These are phyloP conservation scores for Pterocles burchelli DNA, from an alignment of 2,113 vertebrate genomes.

Conservation along the genomic window DNA sequence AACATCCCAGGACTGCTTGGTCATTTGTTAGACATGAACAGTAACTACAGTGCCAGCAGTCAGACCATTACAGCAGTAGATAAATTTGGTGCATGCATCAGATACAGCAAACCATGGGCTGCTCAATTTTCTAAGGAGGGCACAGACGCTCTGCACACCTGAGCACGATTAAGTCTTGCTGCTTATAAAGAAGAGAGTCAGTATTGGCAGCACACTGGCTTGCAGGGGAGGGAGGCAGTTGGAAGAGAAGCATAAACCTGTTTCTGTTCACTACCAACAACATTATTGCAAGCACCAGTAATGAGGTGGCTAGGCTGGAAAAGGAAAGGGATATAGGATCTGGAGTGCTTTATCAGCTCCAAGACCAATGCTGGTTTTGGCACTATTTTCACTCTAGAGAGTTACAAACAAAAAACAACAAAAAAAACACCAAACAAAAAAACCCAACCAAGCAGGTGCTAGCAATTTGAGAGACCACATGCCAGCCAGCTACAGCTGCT, in stretches of 20 bases:
- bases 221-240: constrained; percentile 26
- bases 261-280: constrained; percentile 45
- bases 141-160: constrained; percentile 69
- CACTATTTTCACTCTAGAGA: constrained; percentile 71
- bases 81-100: constrained; percentile 46
- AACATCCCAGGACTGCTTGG: background rate
- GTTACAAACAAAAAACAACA: constrained; percentile 42
- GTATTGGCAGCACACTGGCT: constrained; percentile 36
- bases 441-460: constrained; percentile 75
- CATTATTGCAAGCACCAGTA: constrained; percentile 61
- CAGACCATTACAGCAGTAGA: constrained; percentile 53
- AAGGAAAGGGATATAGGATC: constrained; percentile 55
- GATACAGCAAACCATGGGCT: constrained; percentile 43
- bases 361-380: constrained; percentile 79
- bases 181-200: constrained; percentile 43
- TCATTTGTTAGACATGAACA: constrained; percentile 52
- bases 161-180: constrained; percentile 72
- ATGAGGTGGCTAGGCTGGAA: constrained; percentile 61
- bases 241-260: constrained; percentile 52
- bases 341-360: constrained; percentile 72
- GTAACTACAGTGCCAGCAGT: constrained; percentile 35
- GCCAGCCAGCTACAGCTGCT: constrained; percentile 82
- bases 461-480: constrained; percentile 79
- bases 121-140: constrained; percentile 66
- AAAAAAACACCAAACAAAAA: background rate